Evolutionary conservation across 1,140 invertebrate genomes (phyloP).

Genomic region (Brachionus manjavacas): DNA sequence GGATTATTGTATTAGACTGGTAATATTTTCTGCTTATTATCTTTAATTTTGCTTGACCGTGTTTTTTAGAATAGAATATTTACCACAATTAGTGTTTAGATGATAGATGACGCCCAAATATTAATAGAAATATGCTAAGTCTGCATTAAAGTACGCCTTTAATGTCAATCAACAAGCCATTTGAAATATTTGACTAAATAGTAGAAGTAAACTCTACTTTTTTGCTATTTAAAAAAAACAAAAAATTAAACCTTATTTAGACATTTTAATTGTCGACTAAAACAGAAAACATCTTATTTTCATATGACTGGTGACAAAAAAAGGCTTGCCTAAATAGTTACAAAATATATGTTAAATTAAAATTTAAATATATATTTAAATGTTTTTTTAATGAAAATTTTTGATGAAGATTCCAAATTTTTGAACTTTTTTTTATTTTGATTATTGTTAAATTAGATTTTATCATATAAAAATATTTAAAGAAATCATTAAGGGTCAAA

Average conservation of each 20-base stretch:
- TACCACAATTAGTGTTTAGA: background rate
- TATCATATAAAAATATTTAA: no score
- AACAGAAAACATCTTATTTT: no score
- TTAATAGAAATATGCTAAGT: background rate
- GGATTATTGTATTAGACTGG: slow-evolving; percentile 32
- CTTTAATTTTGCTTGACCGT: background rate
- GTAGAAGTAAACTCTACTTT: background rate
- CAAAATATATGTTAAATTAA: no score
- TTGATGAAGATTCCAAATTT: no score
- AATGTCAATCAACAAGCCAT: background rate
- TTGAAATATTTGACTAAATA: background rate
- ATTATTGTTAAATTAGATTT: no score
- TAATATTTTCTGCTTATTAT: background rate
- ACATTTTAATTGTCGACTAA: background rate
- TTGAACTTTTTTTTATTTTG: no score
- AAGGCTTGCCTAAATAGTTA: no score
- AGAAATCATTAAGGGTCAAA: no score
- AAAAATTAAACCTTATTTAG: background rate
- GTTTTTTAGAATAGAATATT: background rate
- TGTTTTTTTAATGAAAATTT: no score
- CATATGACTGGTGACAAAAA: no score
- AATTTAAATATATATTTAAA: no score
- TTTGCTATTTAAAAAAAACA: background rate
- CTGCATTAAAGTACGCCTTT: background rate
- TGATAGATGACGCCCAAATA: background rate